Evolutionary conservation across 2,113 vertebrate species (phyloP).

Genomic region (Pituophis catenifer): DNA sequence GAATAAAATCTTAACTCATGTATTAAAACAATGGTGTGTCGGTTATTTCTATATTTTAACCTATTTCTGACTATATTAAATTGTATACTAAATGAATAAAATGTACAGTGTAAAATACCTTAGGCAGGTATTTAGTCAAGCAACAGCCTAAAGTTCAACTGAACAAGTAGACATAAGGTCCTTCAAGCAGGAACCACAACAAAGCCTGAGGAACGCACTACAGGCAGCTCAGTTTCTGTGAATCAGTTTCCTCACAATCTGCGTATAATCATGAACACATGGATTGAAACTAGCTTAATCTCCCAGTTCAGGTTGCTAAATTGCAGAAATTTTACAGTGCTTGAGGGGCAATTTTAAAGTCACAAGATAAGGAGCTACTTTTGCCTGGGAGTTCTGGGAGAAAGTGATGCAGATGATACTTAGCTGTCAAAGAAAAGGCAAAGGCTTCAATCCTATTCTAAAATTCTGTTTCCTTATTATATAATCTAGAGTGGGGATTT

Average conservation of each 20-base stretch:
- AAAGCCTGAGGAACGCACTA: not conserved
- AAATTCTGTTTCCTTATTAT: not conserved
- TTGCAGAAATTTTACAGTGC: constrained; percentile 26
- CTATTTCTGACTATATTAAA: not conserved
- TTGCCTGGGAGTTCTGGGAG: constrained; percentile 32
- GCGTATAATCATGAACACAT: constrained; percentile 29
- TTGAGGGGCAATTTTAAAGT: constrained; percentile 55
- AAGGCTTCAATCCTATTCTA: not conserved
- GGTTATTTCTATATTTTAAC: not conserved
- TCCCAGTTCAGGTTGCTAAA: constrained; percentile 16
- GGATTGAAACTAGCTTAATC: constrained; percentile 32
- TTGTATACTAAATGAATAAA: not conserved
- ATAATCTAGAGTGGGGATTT: accelerated
- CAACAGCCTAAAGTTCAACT: not conserved
- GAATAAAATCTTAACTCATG: not conserved
- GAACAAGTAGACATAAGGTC: not conserved
- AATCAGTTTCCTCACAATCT: constrained; percentile 37
- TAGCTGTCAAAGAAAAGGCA: constrained; percentile 12
- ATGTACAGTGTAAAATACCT: not conserved
- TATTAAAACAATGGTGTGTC: not conserved
- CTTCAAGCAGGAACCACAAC: not conserved
- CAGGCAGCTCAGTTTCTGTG: not conserved
- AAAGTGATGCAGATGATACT: not conserved
- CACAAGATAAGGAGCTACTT: constrained; percentile 29
- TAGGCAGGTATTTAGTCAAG: not conserved